Percentiles rank a stretch among this genome's conserved stretches.
Evolutionary conservation across 2,888 invertebrate genomes (phyloP).

Genomic region (Ecdyonurus torrentis): DNA sequence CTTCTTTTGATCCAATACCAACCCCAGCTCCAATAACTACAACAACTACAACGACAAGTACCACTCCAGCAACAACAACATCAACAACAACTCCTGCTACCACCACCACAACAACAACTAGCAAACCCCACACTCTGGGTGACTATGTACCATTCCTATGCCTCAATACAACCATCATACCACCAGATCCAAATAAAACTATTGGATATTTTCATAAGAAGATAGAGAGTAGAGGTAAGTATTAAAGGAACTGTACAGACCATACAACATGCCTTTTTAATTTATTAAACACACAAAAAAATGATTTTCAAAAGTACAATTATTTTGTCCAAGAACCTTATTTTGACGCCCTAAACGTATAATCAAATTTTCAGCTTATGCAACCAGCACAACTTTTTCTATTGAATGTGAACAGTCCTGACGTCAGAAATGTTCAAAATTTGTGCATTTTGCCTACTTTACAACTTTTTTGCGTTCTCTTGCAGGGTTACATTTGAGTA

Average conservation of each 20-base stretch:
- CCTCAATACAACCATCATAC: slow-evolving; percentile 39
- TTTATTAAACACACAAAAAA: too few relatives aligned
- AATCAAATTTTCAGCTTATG: neutral
- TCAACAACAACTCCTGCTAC: slow-evolving; percentile 22
- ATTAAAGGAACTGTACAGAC: neutral
- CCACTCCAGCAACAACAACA: slow-evolving; percentile 30
- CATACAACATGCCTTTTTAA: too few relatives aligned
- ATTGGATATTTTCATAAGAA: slow-evolving; percentile 55
- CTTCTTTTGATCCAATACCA: slow-evolving; percentile 40
- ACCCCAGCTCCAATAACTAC: slow-evolving; percentile 24
- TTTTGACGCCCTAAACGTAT: too few relatives aligned
- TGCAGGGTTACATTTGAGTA: too few relatives aligned
- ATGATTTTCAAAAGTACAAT: too few relatives aligned
- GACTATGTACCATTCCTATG: slow-evolving; percentile 33
- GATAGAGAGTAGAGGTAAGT: slow-evolving; percentile 49
- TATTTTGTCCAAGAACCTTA: too few relatives aligned
- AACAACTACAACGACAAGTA: slow-evolving; percentile 32
- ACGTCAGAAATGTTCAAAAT: too few relatives aligned
- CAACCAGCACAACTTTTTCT: too few relatives aligned
- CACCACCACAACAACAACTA: slow-evolving; percentile 28
- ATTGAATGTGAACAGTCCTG: too few relatives aligned
- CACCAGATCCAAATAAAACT: slow-evolving; percentile 44
- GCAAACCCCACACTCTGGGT: slow-evolving; percentile 21
- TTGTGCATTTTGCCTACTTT: too few relatives aligned
- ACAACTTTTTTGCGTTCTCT: too few relatives aligned